Evolutionary conservation across 2,113 vertebrate species (phyloP).

Genomic region (Alouatta palliata): DNA sequence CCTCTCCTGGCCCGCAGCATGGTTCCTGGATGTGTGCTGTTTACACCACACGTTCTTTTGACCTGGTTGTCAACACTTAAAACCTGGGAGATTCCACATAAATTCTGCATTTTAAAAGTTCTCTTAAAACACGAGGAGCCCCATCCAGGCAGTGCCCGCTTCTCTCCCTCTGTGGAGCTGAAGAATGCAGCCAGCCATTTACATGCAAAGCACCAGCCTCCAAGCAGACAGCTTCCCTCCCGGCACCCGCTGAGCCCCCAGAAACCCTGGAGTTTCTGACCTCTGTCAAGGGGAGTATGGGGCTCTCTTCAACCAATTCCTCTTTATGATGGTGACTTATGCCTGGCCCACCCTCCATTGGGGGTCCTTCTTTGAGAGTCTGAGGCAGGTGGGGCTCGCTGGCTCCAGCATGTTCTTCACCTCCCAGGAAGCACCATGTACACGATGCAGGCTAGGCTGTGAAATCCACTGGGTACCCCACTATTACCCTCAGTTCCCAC

Average conservation of each 20-base stretch:
- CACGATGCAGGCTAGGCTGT: background rate
- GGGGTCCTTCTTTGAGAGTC: background rate
- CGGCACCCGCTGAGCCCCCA: background rate
- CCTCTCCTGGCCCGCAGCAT: background rate
- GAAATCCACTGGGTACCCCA: background rate
- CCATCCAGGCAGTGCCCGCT: background rate
- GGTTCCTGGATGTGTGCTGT: background rate
- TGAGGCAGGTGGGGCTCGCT: background rate
- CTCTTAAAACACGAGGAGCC: slow-evolving; percentile 12
- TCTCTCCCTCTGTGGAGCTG: background rate
- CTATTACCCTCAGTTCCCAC: background rate
- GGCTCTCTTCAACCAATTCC: background rate
- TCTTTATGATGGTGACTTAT: background rate
- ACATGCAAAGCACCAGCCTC: background rate
- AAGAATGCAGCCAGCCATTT: background rate
- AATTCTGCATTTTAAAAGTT: slow-evolving; percentile 58
- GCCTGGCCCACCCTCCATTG: no score
- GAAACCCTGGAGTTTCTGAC: background rate
- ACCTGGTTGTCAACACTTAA: slow-evolving; percentile 58
- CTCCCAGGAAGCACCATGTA: background rate
- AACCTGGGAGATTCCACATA: slow-evolving; percentile 53
- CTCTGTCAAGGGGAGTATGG: background rate
- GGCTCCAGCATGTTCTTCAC: background rate
- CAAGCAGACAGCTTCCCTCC: background rate
- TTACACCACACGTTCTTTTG: slow-evolving; percentile 43